Conservation (phyloP, 1,140 invertebrate species). For the Musca domestica region DNA sequence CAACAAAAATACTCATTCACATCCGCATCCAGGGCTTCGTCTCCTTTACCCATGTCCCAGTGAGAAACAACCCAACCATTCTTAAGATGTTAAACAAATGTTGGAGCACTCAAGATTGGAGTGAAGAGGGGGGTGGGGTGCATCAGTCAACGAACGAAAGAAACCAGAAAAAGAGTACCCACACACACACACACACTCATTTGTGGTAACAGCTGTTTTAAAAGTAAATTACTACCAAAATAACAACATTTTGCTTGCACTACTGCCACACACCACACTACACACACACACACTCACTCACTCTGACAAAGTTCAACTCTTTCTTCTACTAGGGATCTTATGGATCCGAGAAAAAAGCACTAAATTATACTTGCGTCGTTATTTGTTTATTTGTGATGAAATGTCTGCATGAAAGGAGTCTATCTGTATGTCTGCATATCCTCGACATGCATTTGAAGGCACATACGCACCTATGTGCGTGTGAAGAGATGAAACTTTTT, state of each 20-base stretch:
- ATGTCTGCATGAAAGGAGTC: neutral
- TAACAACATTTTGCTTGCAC: neutral
- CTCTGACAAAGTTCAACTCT: neutral
- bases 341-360: no score
- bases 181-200: no score
- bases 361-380: neutral
- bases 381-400: neutral
- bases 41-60: no score
- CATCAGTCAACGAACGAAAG: neutral
- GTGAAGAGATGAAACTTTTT: slow-evolving; percentile 24
- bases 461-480: slow-evolving; percentile 13
- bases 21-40: no score
- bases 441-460: slow-evolving; percentile 14
- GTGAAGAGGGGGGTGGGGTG: neutral
- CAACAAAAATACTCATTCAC: no score
- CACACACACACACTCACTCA: neutral
- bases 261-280: neutral
- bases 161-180: slow-evolving; percentile 21
- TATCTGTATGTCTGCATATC: slow-evolving; percentile 13
- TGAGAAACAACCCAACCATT: neutral
- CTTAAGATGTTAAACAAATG: slow-evolving; percentile 18
- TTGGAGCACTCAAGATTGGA: neutral
- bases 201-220: slow-evolving; percentile 26
- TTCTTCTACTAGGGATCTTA: neutral
- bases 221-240: slow-evolving; percentile 18